Percentiles rank a stretch among this genome's conserved stretches.
These are phyloP conservation scores for Chascanopsetta lugubris DNA, from an alignment of 2,113 vertebrate species.

Conservation along the genomic window DNA sequence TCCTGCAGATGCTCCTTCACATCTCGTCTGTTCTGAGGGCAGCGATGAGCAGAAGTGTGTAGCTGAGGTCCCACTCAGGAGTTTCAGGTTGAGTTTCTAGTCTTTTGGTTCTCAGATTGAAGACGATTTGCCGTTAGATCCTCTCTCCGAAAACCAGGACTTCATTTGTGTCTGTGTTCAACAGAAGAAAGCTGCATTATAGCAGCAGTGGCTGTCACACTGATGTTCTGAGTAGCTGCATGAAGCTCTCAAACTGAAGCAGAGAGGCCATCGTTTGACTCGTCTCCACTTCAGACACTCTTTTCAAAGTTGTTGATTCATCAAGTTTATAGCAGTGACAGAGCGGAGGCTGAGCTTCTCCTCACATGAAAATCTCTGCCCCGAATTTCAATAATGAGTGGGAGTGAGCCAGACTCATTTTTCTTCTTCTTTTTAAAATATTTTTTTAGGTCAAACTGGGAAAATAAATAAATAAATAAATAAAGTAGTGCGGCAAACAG, in stretches of 20 bases:
- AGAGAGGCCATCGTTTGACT: constrained; percentile 33
- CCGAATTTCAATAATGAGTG: constrained; percentile 57
- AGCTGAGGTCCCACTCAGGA: too few species aligned
- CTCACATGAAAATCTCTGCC: constrained; percentile 25
- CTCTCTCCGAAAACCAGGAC: background rate
- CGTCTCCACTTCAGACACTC: constrained; percentile 53
- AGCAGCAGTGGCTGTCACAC: constrained; percentile 5
- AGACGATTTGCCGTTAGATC: too few species aligned
- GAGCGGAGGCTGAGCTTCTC: constrained; percentile 38
- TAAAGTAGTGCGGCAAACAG: background rate
- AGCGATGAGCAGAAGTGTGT: background rate
- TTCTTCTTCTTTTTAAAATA: too few species aligned
- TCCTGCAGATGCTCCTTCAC: too few species aligned
- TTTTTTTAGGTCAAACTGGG: too few species aligned
- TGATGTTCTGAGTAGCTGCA: background rate
- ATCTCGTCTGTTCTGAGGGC: background rate
- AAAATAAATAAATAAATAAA: constrained; percentile 28
- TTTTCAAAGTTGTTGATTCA: constrained; percentile 51
- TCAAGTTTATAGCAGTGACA: constrained; percentile 19
- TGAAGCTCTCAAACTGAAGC: constrained; percentile 27
- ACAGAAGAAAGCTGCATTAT: background rate
- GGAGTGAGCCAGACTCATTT: constrained; percentile 23
- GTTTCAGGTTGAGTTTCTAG: too few species aligned
- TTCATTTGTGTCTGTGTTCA: background rate
- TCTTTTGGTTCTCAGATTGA: too few species aligned